Percentiles rank a stretch among this genome's conserved stretches.
These are phyloP conservation scores for Xestobium rufovillosum DNA, from an alignment of 2,888 invertebrate species.

Conservation along the genomic window DNA sequence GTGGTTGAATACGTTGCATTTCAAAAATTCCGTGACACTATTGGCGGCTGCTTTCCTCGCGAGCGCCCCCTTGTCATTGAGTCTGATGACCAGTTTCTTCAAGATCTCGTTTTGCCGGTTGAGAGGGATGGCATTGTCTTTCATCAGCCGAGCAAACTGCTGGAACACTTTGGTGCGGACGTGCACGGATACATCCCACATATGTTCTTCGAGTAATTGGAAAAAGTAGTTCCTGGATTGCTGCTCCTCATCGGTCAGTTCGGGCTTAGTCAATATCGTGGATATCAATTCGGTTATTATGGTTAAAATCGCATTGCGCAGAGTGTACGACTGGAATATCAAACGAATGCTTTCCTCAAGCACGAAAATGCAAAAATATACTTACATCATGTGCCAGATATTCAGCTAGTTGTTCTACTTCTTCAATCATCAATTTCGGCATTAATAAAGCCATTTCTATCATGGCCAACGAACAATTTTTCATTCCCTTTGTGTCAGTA, in stretches of 20 bases:
- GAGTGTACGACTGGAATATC: slow-evolving; percentile 51
- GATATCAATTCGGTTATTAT: slow-evolving; percentile 75
- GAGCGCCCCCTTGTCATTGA: slow-evolving; percentile 74
- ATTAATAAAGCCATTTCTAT: slow-evolving; percentile 36
- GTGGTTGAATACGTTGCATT: slow-evolving; percentile 84
- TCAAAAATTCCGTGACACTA: slow-evolving; percentile 68
- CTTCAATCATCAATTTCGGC: slow-evolving; percentile 39
- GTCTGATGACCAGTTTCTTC: slow-evolving; percentile 57
- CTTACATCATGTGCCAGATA: slow-evolving; percentile 37
- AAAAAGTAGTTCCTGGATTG: slow-evolving; percentile 66
- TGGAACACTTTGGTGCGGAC: slow-evolving; percentile 81
- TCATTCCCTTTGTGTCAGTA: too few species aligned
- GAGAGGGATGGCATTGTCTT: slow-evolving; percentile 72
- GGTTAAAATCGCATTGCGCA: slow-evolving; percentile 75
- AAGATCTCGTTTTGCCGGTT: slow-evolving; percentile 61
- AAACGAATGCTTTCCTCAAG: slow-evolving; percentile 10
- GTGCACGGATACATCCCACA: slow-evolving; percentile 76
- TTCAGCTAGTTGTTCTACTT: slow-evolving; percentile 35
- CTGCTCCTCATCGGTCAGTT: slow-evolving; percentile 33
- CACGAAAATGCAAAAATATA: slow-evolving; percentile 9
- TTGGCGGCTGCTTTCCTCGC: slow-evolving; percentile 82
- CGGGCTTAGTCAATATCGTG: slow-evolving; percentile 64
- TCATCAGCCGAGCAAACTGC: slow-evolving; percentile 72
- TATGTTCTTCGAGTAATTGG: slow-evolving; percentile 70
- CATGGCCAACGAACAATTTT: slow-evolving; percentile 33